These are phyloP conservation scores for Microcaecilia unicolor DNA, from an alignment of 2,797 vertebrate genomes.

Conservation along the genomic window DNA sequence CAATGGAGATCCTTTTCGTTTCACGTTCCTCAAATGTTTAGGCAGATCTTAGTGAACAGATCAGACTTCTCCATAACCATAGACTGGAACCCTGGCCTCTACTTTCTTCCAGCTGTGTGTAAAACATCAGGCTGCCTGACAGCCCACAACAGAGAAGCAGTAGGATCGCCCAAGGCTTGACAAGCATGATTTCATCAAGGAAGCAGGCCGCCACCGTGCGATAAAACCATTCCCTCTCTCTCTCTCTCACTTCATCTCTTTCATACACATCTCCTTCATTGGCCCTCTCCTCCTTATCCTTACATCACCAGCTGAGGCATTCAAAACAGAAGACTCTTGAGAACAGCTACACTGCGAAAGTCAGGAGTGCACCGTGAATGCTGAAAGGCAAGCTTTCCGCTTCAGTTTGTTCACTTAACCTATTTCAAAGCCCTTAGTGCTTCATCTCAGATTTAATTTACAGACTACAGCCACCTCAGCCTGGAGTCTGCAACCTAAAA, in stretches of 20 bases:
- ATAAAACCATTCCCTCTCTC: not conserved
- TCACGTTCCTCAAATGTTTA: too few species aligned
- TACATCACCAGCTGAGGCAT: not conserved
- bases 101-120: too few species aligned
- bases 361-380: not conserved
- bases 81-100: too few species aligned
- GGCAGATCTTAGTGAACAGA: too few species aligned
- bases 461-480: too few species aligned
- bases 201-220: not conserved
- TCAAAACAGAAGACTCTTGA: not conserved
- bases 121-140: too few species aligned
- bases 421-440: conserved; percentile 13
- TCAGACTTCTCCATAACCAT: too few species aligned
- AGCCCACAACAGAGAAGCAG: too few species aligned
- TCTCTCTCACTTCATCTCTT: not conserved
- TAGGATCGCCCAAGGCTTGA: not conserved
- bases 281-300: not conserved
- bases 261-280: not conserved
- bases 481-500: conserved; percentile 18
- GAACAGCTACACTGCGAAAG: not conserved
- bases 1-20: too few species aligned
- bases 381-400: conserved; percentile 4
- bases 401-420: not conserved
- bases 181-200: rapidly evolving
- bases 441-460: conserved; percentile 34